phyloP scores from a whole-genome alignment of 1,140 invertebrate genomes.

The Zeugodacus cucurbitae region DNA sequence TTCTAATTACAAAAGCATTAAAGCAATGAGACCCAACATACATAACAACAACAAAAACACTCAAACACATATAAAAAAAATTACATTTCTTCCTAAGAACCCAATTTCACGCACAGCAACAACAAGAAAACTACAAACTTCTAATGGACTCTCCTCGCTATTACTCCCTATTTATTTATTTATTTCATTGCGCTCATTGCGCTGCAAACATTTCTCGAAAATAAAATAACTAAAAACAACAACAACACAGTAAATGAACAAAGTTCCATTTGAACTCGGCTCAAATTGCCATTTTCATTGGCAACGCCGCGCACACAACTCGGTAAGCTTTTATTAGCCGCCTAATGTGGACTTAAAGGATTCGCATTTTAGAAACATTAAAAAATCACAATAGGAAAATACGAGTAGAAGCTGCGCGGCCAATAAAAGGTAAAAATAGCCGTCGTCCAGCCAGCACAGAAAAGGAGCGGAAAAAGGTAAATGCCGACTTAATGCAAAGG shows the following conservation, averaged over 20 bases:
- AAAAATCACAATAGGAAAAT: constrained; percentile 29
- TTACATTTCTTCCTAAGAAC: neutral
- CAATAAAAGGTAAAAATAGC: neutral
- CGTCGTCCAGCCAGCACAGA: neutral
- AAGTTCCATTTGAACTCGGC: neutral
- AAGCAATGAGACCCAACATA: neutral
- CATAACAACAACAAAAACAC: neutral
- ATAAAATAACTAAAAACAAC: neutral
- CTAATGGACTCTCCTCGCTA: neutral
- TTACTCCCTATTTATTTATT: neutral
- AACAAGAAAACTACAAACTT: neutral
- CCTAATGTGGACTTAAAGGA: constrained; percentile 18
- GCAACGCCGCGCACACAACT: neutral
- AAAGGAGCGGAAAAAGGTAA: neutral
- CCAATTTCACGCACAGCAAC: neutral
- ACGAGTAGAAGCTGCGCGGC: neutral
- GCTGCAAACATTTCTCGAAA: neutral
- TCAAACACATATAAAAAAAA: neutral
- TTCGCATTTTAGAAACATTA: constrained; percentile 16
- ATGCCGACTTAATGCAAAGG: neutral
- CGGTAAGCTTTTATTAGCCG: constrained; percentile 3
- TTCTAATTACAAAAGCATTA: constrained; percentile 22
- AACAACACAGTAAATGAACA: neutral
- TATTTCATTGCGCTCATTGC: neutral
- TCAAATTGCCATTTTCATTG: neutral